A percentile compares a stretch with the other conserved stretches of the same genome.
Conservation (phyloP, 2,113 vertebrate species). For the Microtus richardsoni region DNA sequence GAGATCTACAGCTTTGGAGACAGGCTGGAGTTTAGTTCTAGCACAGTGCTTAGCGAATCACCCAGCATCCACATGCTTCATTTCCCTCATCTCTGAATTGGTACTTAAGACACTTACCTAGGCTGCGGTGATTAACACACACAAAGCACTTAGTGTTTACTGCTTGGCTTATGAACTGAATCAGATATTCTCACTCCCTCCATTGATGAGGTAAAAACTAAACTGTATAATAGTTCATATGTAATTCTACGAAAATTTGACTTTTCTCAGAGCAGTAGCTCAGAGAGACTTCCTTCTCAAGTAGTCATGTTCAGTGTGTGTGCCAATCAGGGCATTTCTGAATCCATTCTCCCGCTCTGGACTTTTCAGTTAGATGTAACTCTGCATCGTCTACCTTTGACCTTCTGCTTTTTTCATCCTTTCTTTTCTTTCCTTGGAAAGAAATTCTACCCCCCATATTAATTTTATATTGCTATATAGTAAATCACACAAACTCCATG, state of each 20-base stretch:
- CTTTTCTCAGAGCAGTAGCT: not conserved
- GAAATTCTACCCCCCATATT: not conserved
- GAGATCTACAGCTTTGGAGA: slow-evolving; percentile 8
- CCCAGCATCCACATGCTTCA: not conserved
- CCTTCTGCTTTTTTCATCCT: not conserved
- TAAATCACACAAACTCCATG: not conserved
- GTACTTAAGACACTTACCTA: not conserved
- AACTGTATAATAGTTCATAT: not conserved
- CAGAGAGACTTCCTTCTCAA: not conserved
- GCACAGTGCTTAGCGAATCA: not conserved
- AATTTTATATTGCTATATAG: not conserved
- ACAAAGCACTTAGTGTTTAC: not conserved
- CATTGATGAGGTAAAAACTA: not conserved
- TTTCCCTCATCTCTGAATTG: slow-evolving; percentile 33
- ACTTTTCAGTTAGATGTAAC: not conserved
- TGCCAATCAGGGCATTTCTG: not conserved
- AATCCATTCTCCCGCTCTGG: not conserved
- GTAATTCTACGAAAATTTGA: not conserved
- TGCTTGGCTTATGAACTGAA: not conserved
- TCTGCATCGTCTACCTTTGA: not conserved
- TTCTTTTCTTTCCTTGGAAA: not conserved
- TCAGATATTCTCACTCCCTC: not conserved
- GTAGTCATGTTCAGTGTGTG: not conserved
- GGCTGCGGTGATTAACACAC: not conserved
- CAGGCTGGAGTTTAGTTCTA: not conserved